Base-by-base conservation (phyloP, 2,888 invertebrate species). In the Candidula unifasciata region DNA sequence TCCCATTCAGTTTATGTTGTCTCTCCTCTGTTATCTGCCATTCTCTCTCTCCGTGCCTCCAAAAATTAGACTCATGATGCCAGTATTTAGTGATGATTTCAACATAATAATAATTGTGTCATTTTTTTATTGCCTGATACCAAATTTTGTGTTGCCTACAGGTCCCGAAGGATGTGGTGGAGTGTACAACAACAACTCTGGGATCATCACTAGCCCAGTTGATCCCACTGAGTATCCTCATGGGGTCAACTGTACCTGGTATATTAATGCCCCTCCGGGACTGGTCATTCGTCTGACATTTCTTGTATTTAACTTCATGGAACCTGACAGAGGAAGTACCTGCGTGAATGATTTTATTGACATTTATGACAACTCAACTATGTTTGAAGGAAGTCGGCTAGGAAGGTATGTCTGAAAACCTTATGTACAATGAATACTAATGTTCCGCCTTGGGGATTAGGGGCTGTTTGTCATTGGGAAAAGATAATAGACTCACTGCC, bases 191-290 rank as follows among this genome's bases (percentile, higher is more conserved):
- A 27, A 8, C 0, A 71, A 80, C 44, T n/a, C 57, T 3, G 69
- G 71, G 24, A 0, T 57, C n/a, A 80, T 80, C 13, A 10, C 30
- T 44, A 95, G 96, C 82, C 97, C 97, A 0, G 92, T 92, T 0
- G 94, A 96, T 94, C 98, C 98, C 0, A 95, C 96, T 86, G 95
- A 96, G 37, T 97, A 98, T 1, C 94, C 95, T 74, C 96, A 97
- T 1, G 96, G 96, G 90, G 95, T 96, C 0, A 97, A 97, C 93
- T 98, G 98, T 92, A 94, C 95, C 24, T 98, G 98, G 97, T 94
- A 96, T 24, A 95, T 98, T 86, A 94, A 95, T 60, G 97, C 96
- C 0, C 96, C 96, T 0, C 95, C 95, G 0, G 97, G 97, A 0
- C 96, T 96, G 93, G 95, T 95, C 30, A 93, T 98, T 71, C 95